A percentile compares a stretch with the other conserved stretches of the same genome.
Evolutionary conservation across 2,113 vertebrate genomes (phyloP).

Genomic region (Erythrocercus mccallii): DNA sequence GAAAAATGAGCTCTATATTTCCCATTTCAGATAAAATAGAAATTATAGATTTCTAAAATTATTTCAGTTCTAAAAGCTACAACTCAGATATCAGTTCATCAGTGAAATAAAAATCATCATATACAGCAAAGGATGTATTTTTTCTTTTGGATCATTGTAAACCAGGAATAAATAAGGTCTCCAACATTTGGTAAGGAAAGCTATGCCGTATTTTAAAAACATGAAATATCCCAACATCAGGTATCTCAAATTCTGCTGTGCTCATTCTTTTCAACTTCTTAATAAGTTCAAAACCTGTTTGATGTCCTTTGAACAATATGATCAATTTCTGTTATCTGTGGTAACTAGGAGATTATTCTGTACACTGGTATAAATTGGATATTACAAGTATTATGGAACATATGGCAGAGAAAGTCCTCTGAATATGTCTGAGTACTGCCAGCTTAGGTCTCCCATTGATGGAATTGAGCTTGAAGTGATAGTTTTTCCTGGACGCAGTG

Average conservation of each 20-base stretch:
- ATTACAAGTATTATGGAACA: not conserved
- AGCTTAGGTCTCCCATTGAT: not conserved
- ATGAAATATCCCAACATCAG: not conserved
- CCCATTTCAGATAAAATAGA: slow-evolving; percentile 19
- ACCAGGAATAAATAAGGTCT: not conserved
- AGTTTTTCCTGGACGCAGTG: not conserved
- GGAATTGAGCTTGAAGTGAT: not conserved
- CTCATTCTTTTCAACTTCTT: not conserved
- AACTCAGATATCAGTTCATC: slow-evolving; percentile 12
- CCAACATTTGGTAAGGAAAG: not conserved
- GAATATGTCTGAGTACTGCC: not conserved
- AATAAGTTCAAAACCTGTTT: not conserved
- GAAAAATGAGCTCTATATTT: slow-evolving; percentile 2
- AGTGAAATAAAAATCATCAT: slow-evolving; percentile 16
- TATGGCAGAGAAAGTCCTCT: not conserved
- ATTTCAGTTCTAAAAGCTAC: slow-evolving; percentile 12
- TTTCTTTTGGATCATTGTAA: not conserved
- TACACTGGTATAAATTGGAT: not conserved
- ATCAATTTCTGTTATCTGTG: not conserved
- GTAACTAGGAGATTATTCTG: not conserved
- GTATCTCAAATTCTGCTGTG: not conserved
- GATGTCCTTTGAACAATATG: not conserved
- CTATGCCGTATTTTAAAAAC: not conserved
- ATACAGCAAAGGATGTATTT: not conserved
- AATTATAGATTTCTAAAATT: slow-evolving; percentile 2